Evolutionary conservation across 2,888 invertebrate genomes (phyloP).

Genomic region (Drosophila pseudotakahashii): DNA sequence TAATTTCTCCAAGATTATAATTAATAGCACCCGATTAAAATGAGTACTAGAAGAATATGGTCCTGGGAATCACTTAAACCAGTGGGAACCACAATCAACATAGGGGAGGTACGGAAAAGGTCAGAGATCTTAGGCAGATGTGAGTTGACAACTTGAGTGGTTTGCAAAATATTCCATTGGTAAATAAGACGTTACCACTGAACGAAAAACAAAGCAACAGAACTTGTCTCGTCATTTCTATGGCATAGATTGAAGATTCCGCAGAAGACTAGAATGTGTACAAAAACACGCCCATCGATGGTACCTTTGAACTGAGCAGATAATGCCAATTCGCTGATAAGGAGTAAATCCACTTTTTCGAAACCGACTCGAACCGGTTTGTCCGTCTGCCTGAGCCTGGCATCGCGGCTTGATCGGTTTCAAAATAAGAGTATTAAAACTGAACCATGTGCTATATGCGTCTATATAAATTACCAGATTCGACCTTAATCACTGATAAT

Average conservation of each 20-base stretch:
- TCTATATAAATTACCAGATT: conserved; percentile 55
- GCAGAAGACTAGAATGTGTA: conserved; percentile 30
- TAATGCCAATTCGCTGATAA: conserved; percentile 62
- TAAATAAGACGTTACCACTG: conserved; percentile 45
- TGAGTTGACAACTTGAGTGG: background rate
- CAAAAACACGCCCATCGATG: conserved; percentile 23
- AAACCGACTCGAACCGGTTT: conserved; percentile 70
- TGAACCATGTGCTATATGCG: conserved; percentile 65
- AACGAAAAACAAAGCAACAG: conserved; percentile 8
- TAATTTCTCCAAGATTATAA: background rate
- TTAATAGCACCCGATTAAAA: background rate
- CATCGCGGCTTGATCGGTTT: conserved; percentile 45
- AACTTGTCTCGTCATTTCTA: conserved; percentile 48
- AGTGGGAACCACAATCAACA: background rate
- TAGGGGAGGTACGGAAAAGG: conserved; percentile 1
- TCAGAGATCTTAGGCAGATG: conserved; percentile 1
- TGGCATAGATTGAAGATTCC: conserved; percentile 59
- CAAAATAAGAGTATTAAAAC: conserved; percentile 58
- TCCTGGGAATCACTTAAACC: conserved; percentile 19
- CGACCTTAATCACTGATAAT: conserved; percentile 79
- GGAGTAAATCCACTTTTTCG: conserved; percentile 55
- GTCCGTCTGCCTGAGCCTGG: conserved; percentile 35
- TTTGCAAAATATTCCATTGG: conserved; percentile 50
- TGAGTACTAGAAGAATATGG: background rate
- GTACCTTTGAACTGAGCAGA: conserved; percentile 69